Conservation (phyloP, 2,797 vertebrate species). For the Aphelocoma californica region DNA sequence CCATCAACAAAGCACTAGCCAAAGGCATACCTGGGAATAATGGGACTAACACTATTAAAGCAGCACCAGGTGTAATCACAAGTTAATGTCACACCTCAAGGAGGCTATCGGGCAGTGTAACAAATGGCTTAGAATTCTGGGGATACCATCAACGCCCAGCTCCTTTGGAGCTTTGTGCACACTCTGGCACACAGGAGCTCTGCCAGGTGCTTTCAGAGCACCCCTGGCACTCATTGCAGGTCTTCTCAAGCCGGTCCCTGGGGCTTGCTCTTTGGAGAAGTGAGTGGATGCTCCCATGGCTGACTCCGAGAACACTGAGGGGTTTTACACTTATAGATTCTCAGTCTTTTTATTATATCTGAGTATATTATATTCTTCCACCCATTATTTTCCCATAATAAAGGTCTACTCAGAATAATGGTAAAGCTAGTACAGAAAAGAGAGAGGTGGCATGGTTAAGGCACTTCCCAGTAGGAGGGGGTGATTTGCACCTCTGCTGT, state of each 20-base stretch:
- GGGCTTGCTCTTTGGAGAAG: not conserved
- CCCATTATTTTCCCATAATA: not conserved
- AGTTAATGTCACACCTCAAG: not conserved
- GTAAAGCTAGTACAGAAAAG: not conserved
- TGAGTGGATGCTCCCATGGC: not conserved
- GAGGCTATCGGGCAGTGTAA: not conserved
- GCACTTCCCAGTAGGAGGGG: not conserved
- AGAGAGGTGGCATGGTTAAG: not conserved
- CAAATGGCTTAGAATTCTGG: not conserved
- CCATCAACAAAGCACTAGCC: not conserved
- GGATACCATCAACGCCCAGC: not conserved
- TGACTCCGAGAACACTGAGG: not conserved
- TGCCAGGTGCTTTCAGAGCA: not conserved
- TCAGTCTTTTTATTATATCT: not conserved
- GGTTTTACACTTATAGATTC: not conserved
- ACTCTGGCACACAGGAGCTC: not conserved
- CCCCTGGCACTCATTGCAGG: not conserved
- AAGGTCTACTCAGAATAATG: not conserved
- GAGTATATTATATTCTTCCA: not conserved
- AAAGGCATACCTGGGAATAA: not conserved
- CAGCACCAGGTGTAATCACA: not conserved
- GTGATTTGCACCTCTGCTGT: not conserved
- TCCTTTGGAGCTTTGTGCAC: not conserved
- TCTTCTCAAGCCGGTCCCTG: accelerated
- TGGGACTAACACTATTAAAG: not conserved